Conservation (phyloP, 2,888 invertebrate species). For the Aleiodes leptofemur region DNA sequence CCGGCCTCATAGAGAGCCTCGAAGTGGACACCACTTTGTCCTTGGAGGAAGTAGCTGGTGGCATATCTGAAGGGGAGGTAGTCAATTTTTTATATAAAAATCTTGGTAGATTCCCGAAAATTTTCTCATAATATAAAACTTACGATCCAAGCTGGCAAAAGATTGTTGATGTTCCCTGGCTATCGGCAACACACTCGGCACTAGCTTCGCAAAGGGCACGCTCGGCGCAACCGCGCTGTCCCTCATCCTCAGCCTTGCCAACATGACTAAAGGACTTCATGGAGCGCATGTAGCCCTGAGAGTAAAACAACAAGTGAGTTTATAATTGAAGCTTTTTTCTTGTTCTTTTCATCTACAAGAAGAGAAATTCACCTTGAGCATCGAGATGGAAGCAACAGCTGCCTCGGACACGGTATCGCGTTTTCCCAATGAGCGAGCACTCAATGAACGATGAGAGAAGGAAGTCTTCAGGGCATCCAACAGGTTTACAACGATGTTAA, state of each 20-base stretch:
- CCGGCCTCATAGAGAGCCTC: constrained; percentile 91
- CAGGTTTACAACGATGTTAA: constrained; percentile 93
- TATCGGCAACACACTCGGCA: constrained; percentile 88
- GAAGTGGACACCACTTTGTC: constrained; percentile 84
- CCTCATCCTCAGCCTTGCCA: constrained; percentile 86
- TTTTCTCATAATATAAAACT: constrained; percentile 75
- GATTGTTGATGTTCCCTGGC: constrained; percentile 83
- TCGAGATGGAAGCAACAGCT: constrained; percentile 89
- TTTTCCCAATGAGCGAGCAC: constrained; percentile 89
- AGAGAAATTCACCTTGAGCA: constrained; percentile 81
- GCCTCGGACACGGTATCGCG: constrained; percentile 94
- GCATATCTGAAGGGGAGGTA: constrained; percentile 82
- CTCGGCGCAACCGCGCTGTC: constrained; percentile 86
- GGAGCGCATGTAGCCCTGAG: constrained; percentile 87
- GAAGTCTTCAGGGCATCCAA: constrained; percentile 94
- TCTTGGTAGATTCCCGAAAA: neutral
- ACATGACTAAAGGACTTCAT: constrained; percentile 76
- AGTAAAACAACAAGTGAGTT: constrained; percentile 3
- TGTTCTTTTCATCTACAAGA: neutral
- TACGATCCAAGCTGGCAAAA: constrained; percentile 96
- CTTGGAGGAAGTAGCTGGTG: constrained; percentile 89
- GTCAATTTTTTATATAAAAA: neutral
- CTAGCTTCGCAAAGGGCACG: constrained; percentile 89
- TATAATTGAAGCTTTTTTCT: neutral
- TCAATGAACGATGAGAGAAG: constrained; percentile 92